phyloP scores from a whole-genome alignment of 2,113 vertebrate genomes.

The Campylomormyrus tamandua region DNA sequence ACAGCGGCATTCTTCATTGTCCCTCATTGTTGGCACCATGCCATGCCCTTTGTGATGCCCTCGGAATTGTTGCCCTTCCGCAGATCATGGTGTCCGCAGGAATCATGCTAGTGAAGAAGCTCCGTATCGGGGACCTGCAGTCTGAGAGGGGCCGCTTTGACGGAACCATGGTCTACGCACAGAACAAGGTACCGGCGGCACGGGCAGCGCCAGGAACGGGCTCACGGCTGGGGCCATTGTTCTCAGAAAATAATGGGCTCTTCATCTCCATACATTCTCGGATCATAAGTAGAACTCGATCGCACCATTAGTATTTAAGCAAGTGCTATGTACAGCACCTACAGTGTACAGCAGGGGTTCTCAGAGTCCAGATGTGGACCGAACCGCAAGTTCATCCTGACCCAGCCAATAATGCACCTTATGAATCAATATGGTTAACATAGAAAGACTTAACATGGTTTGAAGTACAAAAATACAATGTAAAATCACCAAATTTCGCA shows the following conservation, averaged over 20 bases:
- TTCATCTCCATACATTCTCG: background rate
- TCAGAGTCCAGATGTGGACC: background rate
- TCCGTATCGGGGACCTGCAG: conserved; percentile 66
- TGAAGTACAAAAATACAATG: background rate
- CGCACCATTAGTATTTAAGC: background rate
- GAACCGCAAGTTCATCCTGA: background rate
- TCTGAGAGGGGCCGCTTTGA: conserved; percentile 60
- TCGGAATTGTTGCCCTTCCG: background rate
- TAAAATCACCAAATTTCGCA: background rate
- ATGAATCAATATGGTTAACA: background rate
- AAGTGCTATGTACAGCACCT: background rate
- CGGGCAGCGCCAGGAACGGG: background rate
- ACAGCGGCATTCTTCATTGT: background rate
- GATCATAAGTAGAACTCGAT: background rate
- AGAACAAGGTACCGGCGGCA: conserved; percentile 56
- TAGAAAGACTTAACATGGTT: background rate
- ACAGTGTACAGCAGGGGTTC: background rate
- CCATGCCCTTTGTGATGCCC: background rate
- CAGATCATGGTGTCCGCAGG: conserved; percentile 65
- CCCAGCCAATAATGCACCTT: background rate
- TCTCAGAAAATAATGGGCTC: background rate
- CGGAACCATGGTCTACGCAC: conserved; percentile 67
- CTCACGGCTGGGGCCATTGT: background rate
- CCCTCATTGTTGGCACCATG: background rate
- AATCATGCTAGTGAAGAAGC: conserved; percentile 69